Evolutionary conservation across 1,140 invertebrate species (phyloP), one percentile per base, ranked within the genome.

Genomic region (Macrostomum lignano): DNA sequence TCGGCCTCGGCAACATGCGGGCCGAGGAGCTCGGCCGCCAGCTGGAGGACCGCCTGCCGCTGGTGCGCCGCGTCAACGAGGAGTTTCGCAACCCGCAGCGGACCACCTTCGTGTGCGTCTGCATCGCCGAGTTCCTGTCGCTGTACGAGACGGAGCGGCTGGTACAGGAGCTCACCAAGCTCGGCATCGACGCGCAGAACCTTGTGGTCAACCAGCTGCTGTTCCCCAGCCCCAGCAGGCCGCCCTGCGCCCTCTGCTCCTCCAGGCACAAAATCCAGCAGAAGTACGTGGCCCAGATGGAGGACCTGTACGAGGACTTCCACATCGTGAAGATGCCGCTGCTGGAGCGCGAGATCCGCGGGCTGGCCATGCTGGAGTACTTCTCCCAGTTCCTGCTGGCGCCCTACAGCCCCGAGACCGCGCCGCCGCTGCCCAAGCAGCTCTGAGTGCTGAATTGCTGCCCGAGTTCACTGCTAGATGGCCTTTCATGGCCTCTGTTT

Each of bases 61-160:
- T 84, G 0, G 93, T 98, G 42, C 67, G 69, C 45, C 75, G 86
- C 66, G 78, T 98, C 1, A 96, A 96, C 52, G 70, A 81, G 46
- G 86, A 98, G 48, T 98, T 98, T 49, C 74, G 73, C 51, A 72
- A 96, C 66, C 74, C 82, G 0, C 72, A 84, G 44, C 74, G 86
- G 59, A 96, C 88, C 0, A 98, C 91, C 2, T 98, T 98, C 62
- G 70, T 98, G 7, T 98, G 91, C 57, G 84, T 98, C 3, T 96
- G 88, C 58, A 98, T 98, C 50, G 82, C 91, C 0, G 91, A 98
- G 61, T 98, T 98, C 57, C 65, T 98, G 14, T 96, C 86, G 0
- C 59, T 98, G 7, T 98, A 96, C 54, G 91, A 96, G 65, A 98
- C 88, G 0, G 86, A 94, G 58, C 65, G 84, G 38, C 63, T 91